These are phyloP conservation scores for Bubo scandiacus DNA, from an alignment of 2,113 vertebrate species.

Conservation along the genomic window DNA sequence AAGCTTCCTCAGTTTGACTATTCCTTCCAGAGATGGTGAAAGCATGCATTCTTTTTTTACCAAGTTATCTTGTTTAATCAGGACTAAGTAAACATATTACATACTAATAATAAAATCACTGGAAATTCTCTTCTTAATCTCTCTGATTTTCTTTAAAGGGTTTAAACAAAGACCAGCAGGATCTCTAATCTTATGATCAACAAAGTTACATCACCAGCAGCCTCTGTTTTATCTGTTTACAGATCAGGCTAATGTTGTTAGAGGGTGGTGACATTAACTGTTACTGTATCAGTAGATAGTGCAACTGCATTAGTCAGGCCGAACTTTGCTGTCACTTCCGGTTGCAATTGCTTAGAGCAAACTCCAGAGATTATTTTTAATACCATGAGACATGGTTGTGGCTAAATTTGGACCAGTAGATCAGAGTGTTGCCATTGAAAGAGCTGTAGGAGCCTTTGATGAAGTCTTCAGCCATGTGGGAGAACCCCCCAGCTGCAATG, in stretches of 20 bases:
- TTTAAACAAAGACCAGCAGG: conserved; percentile 37
- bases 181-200: conserved; percentile 49
- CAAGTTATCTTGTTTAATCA: conserved; percentile 50
- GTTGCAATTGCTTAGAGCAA: not conserved
- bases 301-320: not conserved
- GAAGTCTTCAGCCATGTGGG: not conserved
- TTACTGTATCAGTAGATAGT: conserved; percentile 19
- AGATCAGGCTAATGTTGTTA: conserved; percentile 8
- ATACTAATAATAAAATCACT: conserved; percentile 53
- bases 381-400: not conserved
- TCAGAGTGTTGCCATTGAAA: not conserved
- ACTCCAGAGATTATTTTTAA: not conserved
- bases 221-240: conserved; percentile 49
- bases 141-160: conserved; percentile 1
- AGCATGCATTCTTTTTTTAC: not conserved
- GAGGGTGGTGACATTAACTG: conserved; percentile 51
- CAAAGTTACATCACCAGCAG: conserved; percentile 51
- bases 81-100: conserved; percentile 52
- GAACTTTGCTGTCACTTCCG: not conserved
- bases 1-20: conserved; percentile 19
- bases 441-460: not conserved
- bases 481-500: not conserved
- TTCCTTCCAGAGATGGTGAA: conserved; percentile 16
- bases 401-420: not conserved
- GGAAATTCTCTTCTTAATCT: conserved; percentile 51